Percentiles rank a stretch among this genome's conserved stretches.
Evolutionary conservation across 2,797 vertebrate species (phyloP).

Genomic region (Paguma larvata): DNA sequence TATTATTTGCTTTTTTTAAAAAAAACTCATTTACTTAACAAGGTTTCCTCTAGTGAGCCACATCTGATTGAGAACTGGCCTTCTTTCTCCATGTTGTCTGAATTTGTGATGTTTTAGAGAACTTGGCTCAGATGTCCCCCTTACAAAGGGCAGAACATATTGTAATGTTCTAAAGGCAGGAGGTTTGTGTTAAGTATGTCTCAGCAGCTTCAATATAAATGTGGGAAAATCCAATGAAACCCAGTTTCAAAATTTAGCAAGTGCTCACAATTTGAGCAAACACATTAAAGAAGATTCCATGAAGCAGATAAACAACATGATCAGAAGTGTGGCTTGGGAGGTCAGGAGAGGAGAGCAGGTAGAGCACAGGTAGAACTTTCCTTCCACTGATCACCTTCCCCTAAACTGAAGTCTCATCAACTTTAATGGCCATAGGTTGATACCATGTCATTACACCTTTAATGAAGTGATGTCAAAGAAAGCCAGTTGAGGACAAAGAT

Average conservation of each 20-base stretch:
- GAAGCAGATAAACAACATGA: not conserved
- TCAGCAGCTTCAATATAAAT: not conserved
- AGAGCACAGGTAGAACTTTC: not conserved
- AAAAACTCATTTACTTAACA: not conserved
- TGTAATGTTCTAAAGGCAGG: not conserved
- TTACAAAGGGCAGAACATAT: not conserved
- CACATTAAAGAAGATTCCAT: not conserved
- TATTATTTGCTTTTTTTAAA: constrained; percentile 21
- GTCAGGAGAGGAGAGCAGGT: fast-evolving
- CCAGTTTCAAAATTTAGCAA: not conserved
- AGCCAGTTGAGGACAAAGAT: not conserved
- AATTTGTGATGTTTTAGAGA: constrained; percentile 28
- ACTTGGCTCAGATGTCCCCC: not conserved
- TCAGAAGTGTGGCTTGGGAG: not conserved
- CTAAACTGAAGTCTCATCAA: not conserved
- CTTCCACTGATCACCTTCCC: not conserved
- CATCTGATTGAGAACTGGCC: not conserved
- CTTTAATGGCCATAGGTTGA: not conserved
- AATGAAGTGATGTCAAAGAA: not conserved
- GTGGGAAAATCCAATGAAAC: not conserved
- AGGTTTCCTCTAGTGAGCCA: not conserved
- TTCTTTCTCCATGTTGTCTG: not conserved
- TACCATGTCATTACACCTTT: not conserved
- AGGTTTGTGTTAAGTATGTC: not conserved
- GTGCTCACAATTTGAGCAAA: constrained; percentile 15